Evolutionary conservation across 2,888 invertebrate species (phyloP).

Genomic region (Meiosimyza platycephala): DNA sequence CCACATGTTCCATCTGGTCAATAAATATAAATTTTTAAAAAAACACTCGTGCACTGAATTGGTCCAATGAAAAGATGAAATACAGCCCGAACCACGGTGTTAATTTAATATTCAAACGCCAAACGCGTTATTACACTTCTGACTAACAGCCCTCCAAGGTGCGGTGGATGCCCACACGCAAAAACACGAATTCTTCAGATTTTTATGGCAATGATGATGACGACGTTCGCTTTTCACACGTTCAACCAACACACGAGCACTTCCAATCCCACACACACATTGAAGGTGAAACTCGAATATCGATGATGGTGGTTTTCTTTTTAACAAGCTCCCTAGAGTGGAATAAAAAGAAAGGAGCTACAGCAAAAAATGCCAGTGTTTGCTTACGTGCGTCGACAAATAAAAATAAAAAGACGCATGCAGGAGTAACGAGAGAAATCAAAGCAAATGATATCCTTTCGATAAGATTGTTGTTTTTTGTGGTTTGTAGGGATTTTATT

Average conservation of each 20-base stretch:
- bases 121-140: slow-evolving; percentile 41
- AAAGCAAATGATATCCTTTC: slow-evolving; percentile 24
- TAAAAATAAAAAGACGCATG: slow-evolving; percentile 53
- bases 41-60: slow-evolving; percentile 49
- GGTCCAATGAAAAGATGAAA: slow-evolving; percentile 41
- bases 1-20: slow-evolving; percentile 47
- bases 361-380: not conserved
- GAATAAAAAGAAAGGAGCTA: slow-evolving; percentile 56
- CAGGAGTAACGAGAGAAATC: slow-evolving; percentile 17
- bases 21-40: slow-evolving; percentile 64
- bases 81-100: slow-evolving; percentile 32
- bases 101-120: slow-evolving; percentile 46
- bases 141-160: slow-evolving; percentile 43
- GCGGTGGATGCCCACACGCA: slow-evolving; percentile 18
- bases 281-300: not conserved
- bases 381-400: slow-evolving; percentile 43
- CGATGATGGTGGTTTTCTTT: slow-evolving; percentile 42
- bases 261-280: too few species aligned
- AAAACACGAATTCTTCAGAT: slow-evolving; percentile 1
- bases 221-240: slow-evolving; percentile 12
- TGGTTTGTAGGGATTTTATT: slow-evolving; percentile 34
- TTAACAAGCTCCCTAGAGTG: slow-evolving; percentile 63
- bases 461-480: slow-evolving; percentile 23
- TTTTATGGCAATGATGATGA: slow-evolving; percentile 7
- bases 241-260: not conserved